phyloP scores from a whole-genome alignment of 1,140 invertebrate species.

The Heliothis virescens region DNA sequence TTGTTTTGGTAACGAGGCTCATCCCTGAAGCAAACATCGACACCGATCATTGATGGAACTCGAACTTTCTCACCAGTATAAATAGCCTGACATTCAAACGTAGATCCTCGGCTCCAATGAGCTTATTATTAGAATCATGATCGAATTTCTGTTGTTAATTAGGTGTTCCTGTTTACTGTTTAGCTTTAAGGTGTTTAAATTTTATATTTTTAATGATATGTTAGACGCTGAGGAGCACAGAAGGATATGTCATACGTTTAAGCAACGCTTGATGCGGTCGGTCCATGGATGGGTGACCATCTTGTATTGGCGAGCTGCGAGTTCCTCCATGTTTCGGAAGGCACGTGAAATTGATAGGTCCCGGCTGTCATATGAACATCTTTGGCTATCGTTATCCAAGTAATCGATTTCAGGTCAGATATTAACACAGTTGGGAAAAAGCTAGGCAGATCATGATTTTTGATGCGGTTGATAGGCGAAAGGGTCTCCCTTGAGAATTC shows the following conservation, averaged over 20 bases:
- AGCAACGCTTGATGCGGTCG: neutral
- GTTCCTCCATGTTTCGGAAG: too few relatives aligned
- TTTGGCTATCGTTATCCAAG: too few relatives aligned
- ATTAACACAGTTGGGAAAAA: too few relatives aligned
- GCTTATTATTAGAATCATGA: constrained; percentile 40
- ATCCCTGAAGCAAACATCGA: constrained; percentile 29
- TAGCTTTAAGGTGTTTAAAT: neutral
- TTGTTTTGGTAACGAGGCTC: neutral
- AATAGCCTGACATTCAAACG: constrained; percentile 40
- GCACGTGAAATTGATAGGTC: too few relatives aligned
- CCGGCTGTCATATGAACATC: too few relatives aligned
- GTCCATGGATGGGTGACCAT: too few relatives aligned
- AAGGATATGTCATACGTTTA: neutral
- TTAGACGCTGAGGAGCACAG: neutral
- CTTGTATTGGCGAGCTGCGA: too few relatives aligned
- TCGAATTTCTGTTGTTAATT: constrained; percentile 41
- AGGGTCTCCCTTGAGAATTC: too few relatives aligned
- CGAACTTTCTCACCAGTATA: constrained; percentile 43
- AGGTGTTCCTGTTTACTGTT: constrained; percentile 25
- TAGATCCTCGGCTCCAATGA: constrained; percentile 31
- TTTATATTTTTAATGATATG: neutral
- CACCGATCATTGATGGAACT: constrained; percentile 33
- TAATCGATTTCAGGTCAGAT: too few relatives aligned
- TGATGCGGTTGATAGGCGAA: too few relatives aligned
- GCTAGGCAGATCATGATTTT: neutral